Evolutionary conservation across 2,797 vertebrate species (phyloP).

Genomic region (Menidia menidia): DNA sequence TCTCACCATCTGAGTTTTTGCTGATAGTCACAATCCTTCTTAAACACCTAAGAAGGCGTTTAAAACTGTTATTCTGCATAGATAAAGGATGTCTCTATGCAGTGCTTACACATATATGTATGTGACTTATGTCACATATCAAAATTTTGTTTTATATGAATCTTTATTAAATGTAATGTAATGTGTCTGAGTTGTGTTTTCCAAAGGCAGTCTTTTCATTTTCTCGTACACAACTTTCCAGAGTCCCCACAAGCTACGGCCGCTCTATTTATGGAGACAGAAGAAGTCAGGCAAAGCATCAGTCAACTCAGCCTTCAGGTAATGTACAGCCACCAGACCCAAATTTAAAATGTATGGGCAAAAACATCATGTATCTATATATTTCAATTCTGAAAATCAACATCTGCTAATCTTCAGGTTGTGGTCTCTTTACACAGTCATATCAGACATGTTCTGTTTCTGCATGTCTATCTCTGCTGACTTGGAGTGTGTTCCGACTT

Average conservation of each 20-base stretch:
- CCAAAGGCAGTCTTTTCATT: not conserved
- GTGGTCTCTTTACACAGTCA: not conserved
- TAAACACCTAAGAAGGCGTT: not conserved
- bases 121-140: no score
- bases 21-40: slow-evolving; percentile 22
- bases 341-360: slow-evolving; percentile 16
- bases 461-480: slow-evolving; percentile 7
- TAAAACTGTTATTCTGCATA: no score
- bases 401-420: not conserved
- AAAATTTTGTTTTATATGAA: no score
- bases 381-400: not conserved
- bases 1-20: slow-evolving; percentile 23
- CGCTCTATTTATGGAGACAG: slow-evolving; percentile 81
- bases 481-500: not conserved
- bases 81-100: no score
- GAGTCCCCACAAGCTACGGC: slow-evolving; percentile 65
- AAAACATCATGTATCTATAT: not conserved
- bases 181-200: no score
- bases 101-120: no score
- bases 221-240: slow-evolving; percentile 47
- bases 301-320: slow-evolving; percentile 91
- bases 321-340: not conserved
- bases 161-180: no score
- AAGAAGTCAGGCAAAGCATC: slow-evolving; percentile 89
- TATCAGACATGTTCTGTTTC: no score